Percentiles rank a stretch among this genome's conserved stretches.
Evolutionary conservation across 2,797 vertebrate species (phyloP).

Genomic region (Manis pentadactyla): DNA sequence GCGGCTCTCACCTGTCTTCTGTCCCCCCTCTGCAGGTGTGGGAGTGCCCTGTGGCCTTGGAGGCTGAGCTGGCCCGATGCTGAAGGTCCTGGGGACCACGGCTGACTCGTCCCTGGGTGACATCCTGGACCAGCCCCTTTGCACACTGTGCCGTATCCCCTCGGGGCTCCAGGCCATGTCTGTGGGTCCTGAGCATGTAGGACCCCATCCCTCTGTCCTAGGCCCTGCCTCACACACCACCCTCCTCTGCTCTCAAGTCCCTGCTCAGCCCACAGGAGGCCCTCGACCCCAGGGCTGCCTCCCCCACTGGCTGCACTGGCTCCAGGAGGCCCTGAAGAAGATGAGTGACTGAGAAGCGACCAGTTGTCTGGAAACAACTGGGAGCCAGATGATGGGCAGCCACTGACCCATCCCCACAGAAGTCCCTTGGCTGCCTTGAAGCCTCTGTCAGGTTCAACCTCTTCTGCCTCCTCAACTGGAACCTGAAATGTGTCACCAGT

Average conservation of each 20-base stretch:
- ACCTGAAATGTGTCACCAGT: not conserved
- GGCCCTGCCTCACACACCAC: not conserved
- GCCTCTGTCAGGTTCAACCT: conserved; percentile 37
- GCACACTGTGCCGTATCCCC: not conserved
- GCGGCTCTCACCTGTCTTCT: not conserved
- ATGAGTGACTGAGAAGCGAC: not conserved
- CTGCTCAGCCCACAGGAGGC: not conserved
- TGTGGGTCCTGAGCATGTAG: fast-evolving
- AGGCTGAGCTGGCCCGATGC: conserved; percentile 2
- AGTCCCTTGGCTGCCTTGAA: conserved; percentile 43
- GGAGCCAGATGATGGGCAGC: not conserved
- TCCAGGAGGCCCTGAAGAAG: not conserved
- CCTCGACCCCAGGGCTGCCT: not conserved
- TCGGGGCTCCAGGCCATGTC: not conserved
- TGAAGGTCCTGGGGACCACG: not conserved
- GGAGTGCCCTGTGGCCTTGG: not conserved
- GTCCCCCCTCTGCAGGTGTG: not conserved
- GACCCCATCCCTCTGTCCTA: fast-evolving
- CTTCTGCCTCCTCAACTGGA: not conserved
- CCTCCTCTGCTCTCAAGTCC: not conserved
- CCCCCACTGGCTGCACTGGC: not conserved
- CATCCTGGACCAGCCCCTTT: not conserved
- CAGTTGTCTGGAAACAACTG: fast-evolving
- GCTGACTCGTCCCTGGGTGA: not conserved
- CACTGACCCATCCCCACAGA: not conserved